A percentile compares a stretch with the other conserved stretches of the same genome.
Evolutionary conservation across 2,888 invertebrate species (phyloP).

Genomic region (Liposcelis brunnea): DNA sequence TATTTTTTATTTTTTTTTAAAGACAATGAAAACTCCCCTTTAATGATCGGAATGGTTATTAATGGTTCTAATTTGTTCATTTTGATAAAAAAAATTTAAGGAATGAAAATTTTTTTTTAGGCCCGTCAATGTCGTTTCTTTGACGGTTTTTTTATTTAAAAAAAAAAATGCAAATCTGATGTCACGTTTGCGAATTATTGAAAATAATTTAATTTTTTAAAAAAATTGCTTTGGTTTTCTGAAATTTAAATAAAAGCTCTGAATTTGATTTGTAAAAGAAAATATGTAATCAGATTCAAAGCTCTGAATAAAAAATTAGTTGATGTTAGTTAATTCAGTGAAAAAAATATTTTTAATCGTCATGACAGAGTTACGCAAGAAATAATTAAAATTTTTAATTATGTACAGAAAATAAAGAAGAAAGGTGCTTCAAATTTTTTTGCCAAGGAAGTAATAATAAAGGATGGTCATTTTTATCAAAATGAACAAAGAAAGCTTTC

Average conservation of each 20-base stretch:
- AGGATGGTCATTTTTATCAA: neutral
- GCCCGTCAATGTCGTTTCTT: no score
- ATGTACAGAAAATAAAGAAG: neutral
- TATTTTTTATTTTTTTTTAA: neutral
- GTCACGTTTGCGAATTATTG: no score
- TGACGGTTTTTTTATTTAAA: slow-evolving; percentile 1
- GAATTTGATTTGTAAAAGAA: slow-evolving; percentile 1
- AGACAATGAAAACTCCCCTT: no score
- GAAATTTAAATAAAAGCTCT: neutral
- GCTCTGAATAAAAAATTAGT: neutral
- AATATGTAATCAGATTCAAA: neutral
- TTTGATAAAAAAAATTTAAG: neutral
- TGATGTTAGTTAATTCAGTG: neutral
- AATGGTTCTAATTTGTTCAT: neutral
- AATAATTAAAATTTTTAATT: no score
- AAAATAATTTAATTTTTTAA: no score
- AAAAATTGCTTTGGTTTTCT: slow-evolving; percentile 1
- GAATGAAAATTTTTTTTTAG: neutral
- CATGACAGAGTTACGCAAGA: neutral
- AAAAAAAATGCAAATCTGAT: no score
- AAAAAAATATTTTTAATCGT: neutral
- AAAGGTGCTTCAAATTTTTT: neutral
- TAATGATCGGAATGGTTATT: no score
- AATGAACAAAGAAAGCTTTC: slow-evolving; percentile 2
- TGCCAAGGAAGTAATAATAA: neutral